These are phyloP conservation scores for Menidia menidia DNA, from an alignment of 2,797 vertebrate species.

Conservation along the genomic window DNA sequence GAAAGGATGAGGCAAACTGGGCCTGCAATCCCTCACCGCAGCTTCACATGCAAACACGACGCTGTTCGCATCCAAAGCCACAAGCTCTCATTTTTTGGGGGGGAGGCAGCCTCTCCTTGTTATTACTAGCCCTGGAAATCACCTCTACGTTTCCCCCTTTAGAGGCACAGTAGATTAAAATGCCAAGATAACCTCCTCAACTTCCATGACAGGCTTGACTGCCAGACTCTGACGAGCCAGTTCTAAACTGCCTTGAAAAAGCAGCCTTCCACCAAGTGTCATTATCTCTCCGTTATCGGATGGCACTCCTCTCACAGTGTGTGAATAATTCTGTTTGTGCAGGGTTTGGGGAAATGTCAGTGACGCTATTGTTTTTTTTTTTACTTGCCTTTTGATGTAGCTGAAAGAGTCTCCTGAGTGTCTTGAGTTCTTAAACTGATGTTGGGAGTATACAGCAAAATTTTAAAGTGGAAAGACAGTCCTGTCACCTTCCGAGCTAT, in stretches of 20 bases:
- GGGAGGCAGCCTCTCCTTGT: slow-evolving; percentile 66
- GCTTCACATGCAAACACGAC: slow-evolving; percentile 51
- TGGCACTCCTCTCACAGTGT: slow-evolving; percentile 74
- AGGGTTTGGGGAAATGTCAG: slow-evolving; percentile 79
- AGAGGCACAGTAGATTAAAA: slow-evolving; percentile 78
- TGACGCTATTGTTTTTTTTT: slow-evolving; percentile 83
- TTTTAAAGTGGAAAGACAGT: slow-evolving; percentile 68
- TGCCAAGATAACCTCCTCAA: slow-evolving; percentile 79
- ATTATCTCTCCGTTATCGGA: slow-evolving; percentile 79
- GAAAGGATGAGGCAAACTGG: slow-evolving; percentile 67
- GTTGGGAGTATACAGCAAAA: slow-evolving; percentile 70
- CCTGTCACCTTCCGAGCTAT: slow-evolving; percentile 64
- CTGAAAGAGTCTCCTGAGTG: slow-evolving; percentile 76
- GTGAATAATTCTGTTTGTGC: slow-evolving; percentile 89
- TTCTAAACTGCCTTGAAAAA: slow-evolving; percentile 81
- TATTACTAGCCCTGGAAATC: slow-evolving; percentile 68
- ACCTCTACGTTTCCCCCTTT: slow-evolving; percentile 58
- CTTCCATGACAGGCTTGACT: slow-evolving; percentile 80
- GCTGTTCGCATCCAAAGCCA: slow-evolving; percentile 53
- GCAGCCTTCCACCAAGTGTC: slow-evolving; percentile 81
- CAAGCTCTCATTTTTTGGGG: slow-evolving; percentile 61
- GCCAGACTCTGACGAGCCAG: slow-evolving; percentile 73
- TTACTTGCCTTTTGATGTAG: slow-evolving; percentile 83
- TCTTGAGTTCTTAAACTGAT: slow-evolving; percentile 73
- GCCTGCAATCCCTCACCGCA: slow-evolving; percentile 71